Evolutionary conservation across 2,888 invertebrate species (phyloP).

Genomic region (Gymnocheta viridis): DNA sequence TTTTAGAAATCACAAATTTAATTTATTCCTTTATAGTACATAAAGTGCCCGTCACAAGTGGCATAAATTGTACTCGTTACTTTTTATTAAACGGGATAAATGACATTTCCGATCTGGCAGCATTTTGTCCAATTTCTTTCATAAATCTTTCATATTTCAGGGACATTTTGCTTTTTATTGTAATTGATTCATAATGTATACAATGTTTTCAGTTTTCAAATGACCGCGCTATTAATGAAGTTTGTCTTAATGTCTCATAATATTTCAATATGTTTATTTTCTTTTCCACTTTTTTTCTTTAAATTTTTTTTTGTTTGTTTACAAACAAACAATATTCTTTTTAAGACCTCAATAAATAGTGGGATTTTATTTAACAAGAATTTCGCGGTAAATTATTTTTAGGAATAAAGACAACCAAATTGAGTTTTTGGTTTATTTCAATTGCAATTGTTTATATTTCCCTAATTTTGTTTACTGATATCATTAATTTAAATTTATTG

Average conservation of each 20-base stretch:
- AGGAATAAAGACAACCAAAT: background rate
- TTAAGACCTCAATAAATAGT: background rate
- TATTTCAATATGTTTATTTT: slow-evolving; percentile 54
- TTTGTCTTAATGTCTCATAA: slow-evolving; percentile 47
- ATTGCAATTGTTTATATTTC: background rate
- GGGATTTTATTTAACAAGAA: slow-evolving; percentile 19
- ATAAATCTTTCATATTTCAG: background rate
- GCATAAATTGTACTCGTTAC: too few species aligned
- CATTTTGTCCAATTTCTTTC: background rate
- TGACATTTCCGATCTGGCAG: background rate
- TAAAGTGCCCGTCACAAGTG: too few species aligned
- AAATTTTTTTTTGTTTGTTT: slow-evolving; percentile 30
- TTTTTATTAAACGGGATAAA: background rate
- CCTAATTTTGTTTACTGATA: background rate
- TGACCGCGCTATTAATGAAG: slow-evolving; percentile 51
- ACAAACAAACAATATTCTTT: slow-evolving; percentile 43
- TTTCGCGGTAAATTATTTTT: slow-evolving; percentile 19
- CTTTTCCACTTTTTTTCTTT: background rate
- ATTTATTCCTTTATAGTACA: too few species aligned
- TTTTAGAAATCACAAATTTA: too few species aligned
- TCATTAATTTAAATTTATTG: too few species aligned
- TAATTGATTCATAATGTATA: slow-evolving; percentile 43
- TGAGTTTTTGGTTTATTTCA: background rate
- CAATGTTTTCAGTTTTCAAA: slow-evolving; percentile 44
- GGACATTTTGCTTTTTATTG: slow-evolving; percentile 23